A percentile compares a stretch with the other conserved stretches of the same genome.
phyloP scores from a whole-genome alignment of 2,888 invertebrate species.

The Scaptomyza reducta region DNA sequence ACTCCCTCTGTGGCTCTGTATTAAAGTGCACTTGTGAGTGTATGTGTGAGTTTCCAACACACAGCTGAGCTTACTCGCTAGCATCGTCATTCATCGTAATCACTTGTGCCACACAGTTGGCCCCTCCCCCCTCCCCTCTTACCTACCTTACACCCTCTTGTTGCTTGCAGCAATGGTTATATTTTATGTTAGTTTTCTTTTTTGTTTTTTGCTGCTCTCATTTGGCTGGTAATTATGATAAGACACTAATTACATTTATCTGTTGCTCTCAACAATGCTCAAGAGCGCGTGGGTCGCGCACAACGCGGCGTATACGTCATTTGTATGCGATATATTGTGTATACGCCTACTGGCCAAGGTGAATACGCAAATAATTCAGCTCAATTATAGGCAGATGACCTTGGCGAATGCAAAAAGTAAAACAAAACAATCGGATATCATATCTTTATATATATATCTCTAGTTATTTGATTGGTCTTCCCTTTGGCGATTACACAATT shows the following conservation, averaged over 20 bases:
- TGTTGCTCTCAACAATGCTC: constrained; percentile 55
- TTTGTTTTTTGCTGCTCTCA: constrained; percentile 32
- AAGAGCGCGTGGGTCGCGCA: constrained; percentile 40
- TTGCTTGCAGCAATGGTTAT: constrained; percentile 20
- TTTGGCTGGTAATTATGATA: constrained; percentile 75
- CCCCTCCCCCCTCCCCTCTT: no score
- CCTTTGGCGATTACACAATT: constrained; percentile 18
- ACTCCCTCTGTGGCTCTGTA: constrained; percentile 13
- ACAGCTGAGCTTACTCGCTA: constrained; percentile 58
- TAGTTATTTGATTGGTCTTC: constrained; percentile 21
- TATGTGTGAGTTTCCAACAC: constrained; percentile 19
- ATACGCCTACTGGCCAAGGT: constrained; percentile 67
- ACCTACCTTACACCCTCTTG: not conserved
- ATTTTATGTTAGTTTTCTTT: constrained; percentile 21
- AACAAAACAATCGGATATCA: constrained; percentile 2
- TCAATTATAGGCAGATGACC: constrained; percentile 39
- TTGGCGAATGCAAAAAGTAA: constrained; percentile 25
- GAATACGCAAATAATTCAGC: constrained; percentile 30
- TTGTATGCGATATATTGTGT: constrained; percentile 41
- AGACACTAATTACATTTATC: constrained; percentile 79
- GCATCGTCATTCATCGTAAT: constrained; percentile 70
- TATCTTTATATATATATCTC: constrained; percentile 6
- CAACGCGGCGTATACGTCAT: constrained; percentile 70
- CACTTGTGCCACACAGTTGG: constrained; percentile 23
- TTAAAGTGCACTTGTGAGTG: constrained; percentile 43